These are phyloP conservation scores for Balearica regulorum DNA, from an alignment of 2,797 vertebrate genomes.

Conservation along the genomic window DNA sequence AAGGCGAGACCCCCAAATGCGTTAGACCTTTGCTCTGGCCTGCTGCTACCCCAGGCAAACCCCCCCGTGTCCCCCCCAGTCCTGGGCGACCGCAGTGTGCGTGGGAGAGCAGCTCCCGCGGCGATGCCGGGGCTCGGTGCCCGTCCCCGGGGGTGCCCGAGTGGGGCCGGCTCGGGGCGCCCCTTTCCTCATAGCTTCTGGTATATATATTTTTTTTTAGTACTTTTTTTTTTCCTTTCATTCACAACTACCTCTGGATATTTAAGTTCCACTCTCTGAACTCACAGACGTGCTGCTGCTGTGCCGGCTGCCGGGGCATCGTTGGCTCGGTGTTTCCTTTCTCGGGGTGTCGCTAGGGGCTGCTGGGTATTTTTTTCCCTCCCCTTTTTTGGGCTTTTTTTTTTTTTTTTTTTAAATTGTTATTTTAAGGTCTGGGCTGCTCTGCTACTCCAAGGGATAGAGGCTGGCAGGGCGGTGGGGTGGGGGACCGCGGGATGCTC, in stretches of 20 bases:
- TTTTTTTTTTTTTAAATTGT: background rate
- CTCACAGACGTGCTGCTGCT: constrained; percentile 62
- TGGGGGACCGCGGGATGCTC: background rate
- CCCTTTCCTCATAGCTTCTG: background rate
- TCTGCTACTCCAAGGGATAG: constrained; percentile 22
- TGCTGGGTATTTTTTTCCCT: background rate
- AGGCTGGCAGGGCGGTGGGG: background rate
- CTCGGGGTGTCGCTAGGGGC: background rate
- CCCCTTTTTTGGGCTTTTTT: background rate
- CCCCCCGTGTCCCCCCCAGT: background rate
- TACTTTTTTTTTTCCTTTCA: constrained; percentile 46
- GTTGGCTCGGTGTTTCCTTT: background rate
- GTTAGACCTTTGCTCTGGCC: background rate
- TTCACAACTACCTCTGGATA: constrained; percentile 81
- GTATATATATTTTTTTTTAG: background rate
- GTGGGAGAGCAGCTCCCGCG: background rate
- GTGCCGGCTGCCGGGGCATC: background rate
- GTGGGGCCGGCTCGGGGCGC: background rate
- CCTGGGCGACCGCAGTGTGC: background rate
- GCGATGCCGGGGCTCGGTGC: background rate
- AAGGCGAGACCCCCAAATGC: background rate
- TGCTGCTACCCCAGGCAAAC: background rate
- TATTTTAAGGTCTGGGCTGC: background rate
- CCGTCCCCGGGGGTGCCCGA: background rate
- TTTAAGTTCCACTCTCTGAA: constrained; percentile 71